A percentile compares a stretch with the other conserved stretches of the same genome.
These are phyloP conservation scores for Synergus gifuensis DNA, from an alignment of 2,888 invertebrate genomes.

Conservation along the genomic window DNA sequence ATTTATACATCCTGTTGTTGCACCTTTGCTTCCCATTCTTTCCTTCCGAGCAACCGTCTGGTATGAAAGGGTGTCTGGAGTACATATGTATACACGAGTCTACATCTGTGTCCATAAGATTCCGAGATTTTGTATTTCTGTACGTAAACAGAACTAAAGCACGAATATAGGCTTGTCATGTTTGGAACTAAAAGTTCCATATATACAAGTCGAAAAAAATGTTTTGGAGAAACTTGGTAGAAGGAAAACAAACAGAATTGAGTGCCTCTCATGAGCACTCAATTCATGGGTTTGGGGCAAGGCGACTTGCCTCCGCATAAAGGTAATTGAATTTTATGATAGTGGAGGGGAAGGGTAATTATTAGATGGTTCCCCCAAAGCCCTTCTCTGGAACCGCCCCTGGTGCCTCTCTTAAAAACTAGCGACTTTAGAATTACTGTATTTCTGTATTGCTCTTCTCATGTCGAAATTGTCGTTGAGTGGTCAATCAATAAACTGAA, in stretches of 20 bases:
- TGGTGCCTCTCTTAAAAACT: neutral
- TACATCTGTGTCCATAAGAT: constrained; percentile 53
- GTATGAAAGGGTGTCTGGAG: constrained; percentile 52
- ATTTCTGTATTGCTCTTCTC: neutral
- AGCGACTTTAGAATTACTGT: neutral
- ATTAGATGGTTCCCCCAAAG: no score
- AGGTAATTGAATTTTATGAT: no score
- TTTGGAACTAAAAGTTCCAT: neutral
- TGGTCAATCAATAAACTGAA: constrained; percentile 22
- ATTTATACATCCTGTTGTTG: constrained; percentile 76
- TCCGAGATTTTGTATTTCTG: constrained; percentile 46
- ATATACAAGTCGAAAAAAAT: neutral
- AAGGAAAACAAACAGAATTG: neutral
- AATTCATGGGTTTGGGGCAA: no score
- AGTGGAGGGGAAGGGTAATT: no score
- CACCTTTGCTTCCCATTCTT: constrained; percentile 65
- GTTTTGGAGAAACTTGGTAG: neutral
- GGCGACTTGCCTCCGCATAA: no score
- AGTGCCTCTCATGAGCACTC: neutral
- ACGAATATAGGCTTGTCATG: constrained; percentile 43
- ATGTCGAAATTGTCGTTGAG: constrained; percentile 1
- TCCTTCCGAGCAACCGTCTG: constrained; percentile 47
- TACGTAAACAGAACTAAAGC: constrained; percentile 53
- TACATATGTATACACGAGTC: constrained; percentile 51
- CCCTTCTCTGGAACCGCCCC: no score